Evolutionary conservation across 1,140 invertebrate genomes (phyloP).

Genomic region (Neodiprion lecontei): DNA sequence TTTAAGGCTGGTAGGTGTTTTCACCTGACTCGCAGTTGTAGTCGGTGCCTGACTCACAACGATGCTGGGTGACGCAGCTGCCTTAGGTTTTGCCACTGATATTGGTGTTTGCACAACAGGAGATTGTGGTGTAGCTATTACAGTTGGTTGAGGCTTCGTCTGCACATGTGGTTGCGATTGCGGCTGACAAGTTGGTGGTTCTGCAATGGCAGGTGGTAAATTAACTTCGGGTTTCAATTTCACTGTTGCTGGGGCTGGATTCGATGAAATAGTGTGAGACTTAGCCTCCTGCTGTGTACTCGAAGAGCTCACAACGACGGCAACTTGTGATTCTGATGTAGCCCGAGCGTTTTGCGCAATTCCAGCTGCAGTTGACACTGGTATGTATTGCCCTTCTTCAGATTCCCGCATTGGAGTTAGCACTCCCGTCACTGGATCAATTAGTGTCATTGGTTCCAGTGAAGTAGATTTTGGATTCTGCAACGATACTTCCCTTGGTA

Average conservation of each 20-base stretch:
- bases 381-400: slow-evolving; percentile 76
- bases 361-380: slow-evolving; percentile 58
- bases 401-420: slow-evolving; percentile 75
- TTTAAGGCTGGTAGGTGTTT: slow-evolving; percentile 62
- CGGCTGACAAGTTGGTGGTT: slow-evolving; percentile 25
- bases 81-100: slow-evolving; percentile 17
- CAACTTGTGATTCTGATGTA: slow-evolving; percentile 30
- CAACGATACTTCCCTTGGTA: slow-evolving; percentile 17
- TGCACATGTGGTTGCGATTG: slow-evolving; percentile 27
- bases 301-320: slow-evolving; percentile 8
- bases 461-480: slow-evolving; percentile 37
- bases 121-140: slow-evolving; percentile 48
- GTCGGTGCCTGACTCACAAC: slow-evolving; percentile 10
- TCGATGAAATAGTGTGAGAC: background rate
- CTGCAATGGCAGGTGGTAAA: slow-evolving; percentile 22
- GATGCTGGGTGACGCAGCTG: background rate
- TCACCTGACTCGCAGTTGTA: slow-evolving; percentile 33
- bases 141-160: slow-evolving; percentile 31
- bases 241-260: background rate
- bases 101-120: slow-evolving; percentile 35
- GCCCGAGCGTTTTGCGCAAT: slow-evolving; percentile 38
- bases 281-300: background rate
- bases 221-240: background rate
- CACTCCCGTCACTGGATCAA: slow-evolving; percentile 80
- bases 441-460: slow-evolving; percentile 68